Evolutionary conservation across 2,797 vertebrate genomes (phyloP), one percentile per base, ranked within the genome.

Genomic region (Tolypeutes matacus): DNA sequence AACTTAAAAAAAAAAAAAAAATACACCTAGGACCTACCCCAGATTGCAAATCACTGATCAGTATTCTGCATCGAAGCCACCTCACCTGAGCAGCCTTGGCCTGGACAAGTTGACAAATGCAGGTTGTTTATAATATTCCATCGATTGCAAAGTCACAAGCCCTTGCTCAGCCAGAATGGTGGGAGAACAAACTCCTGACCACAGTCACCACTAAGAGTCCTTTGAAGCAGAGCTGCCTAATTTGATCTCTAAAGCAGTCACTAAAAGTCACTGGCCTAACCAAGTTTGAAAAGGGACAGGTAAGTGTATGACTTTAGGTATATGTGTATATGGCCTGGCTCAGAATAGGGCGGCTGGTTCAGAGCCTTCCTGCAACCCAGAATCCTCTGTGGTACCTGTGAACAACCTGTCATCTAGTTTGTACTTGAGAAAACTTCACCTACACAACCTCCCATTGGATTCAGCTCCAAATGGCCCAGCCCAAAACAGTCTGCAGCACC

Each of bases 91-190:
- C 23, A 14, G 67, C 18, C 81, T 67, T 29, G 0, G 4, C 56
- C 81, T 92, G 72, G 62, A 80, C 69, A 92, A 76, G 49, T 46
- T 64, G 90, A 77, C 81, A 81, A 46, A 65, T 6, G 23, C 27
- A 64, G 49, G 17, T 60, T 62, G 51, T 89, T n/a, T 82, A 39
- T 20, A 56, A 29, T 14, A 77, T 6, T 42, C 39, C 67, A 81
- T 77, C 15, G 5, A 39, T 15, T 78, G 72, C 51, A 70, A 80
- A 94, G 62, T 81, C 39, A 78, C 58, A 25, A 87, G 53, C 60
- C 67, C 60, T 82, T 75, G 34, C 56, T 64, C 70, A 49, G 20
- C 56, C 67, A 72, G 51, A 86, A 77, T 69, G n/a, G 3, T 2
- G 3, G 29, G 12, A 39, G 46, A 87, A 81, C 11, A 89, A 51